Conservation (phyloP, 2,113 vertebrate species). For the Podarcis muralis region DNA sequence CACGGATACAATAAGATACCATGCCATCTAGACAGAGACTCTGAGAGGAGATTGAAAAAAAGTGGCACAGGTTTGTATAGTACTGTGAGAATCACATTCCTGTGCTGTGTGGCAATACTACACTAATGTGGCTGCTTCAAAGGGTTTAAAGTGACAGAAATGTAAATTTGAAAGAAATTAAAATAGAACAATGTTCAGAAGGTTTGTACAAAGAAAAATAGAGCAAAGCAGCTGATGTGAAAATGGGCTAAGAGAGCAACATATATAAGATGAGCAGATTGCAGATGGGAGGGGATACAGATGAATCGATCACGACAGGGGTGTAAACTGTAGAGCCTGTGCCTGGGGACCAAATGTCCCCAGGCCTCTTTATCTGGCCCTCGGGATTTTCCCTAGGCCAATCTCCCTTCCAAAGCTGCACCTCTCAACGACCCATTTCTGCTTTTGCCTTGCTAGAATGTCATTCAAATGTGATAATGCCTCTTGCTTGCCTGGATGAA, state of each 20-base stretch:
- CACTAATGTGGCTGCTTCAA: not conserved
- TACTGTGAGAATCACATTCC: not conserved
- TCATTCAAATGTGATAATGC: too few relatives aligned
- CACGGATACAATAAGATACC: constrained; percentile 16
- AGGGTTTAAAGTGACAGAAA: not conserved
- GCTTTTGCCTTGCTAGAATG: too few relatives aligned
- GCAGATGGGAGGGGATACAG: not conserved
- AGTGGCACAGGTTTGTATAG: not conserved
- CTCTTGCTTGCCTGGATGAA: too few relatives aligned
- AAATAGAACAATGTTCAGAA: not conserved
- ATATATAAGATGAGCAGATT: not conserved
- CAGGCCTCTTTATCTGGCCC: too few relatives aligned
- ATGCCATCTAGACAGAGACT: constrained; percentile 48
- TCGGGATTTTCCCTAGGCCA: too few relatives aligned
- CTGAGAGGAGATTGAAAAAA: constrained; percentile 19
- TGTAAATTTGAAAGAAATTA: not conserved
- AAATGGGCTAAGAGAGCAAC: not conserved
- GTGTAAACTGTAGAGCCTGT: too few relatives aligned
- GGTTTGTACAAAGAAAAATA: not conserved
- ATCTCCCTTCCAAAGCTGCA: too few relatives aligned
- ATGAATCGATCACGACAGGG: not conserved
- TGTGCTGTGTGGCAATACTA: fast-evolving
- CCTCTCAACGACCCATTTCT: too few relatives aligned
- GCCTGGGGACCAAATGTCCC: too few relatives aligned
- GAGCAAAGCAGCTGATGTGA: not conserved